Evolutionary conservation across 1,140 invertebrate species (phyloP).

Genomic region (Parapsyche elsis): DNA sequence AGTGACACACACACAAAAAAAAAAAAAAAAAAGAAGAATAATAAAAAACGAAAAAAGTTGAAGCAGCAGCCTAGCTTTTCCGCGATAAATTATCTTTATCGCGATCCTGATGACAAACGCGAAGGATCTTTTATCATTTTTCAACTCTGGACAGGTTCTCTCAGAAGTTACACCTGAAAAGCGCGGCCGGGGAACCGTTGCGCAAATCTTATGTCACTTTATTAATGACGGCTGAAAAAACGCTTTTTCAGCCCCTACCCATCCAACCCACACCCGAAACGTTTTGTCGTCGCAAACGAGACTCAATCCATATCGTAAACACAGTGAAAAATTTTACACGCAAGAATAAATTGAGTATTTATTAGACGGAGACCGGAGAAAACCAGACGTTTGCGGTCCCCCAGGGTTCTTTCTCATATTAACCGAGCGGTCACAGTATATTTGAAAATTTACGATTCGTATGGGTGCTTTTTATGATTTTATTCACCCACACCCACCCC

Average conservation of each 20-base stretch:
- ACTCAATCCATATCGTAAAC: too few species aligned
- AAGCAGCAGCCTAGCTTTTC: not conserved
- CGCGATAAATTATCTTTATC: conserved; percentile 32
- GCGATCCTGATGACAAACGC: conserved; percentile 28
- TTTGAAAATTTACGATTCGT: conserved; percentile 16
- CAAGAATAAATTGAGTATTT: too few species aligned
- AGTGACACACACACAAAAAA: not conserved
- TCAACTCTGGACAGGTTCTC: conserved; percentile 25
- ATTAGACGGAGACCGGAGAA: too few species aligned
- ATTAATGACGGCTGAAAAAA: conserved; percentile 17
- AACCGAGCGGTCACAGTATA: conserved; percentile 18
- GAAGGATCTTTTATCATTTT: conserved; percentile 33
- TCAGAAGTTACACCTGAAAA: conserved; percentile 21
- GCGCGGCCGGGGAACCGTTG: not conserved
- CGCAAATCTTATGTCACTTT: conserved; percentile 33
- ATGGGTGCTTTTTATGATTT: conserved; percentile 13
- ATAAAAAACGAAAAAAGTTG: conserved; percentile 1
- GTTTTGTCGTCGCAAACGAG: not conserved
- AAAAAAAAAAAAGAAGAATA: not conserved
- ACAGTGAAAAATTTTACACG: too few species aligned
- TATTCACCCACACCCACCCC: not conserved
- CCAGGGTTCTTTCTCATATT: not conserved
- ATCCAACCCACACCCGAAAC: conserved; percentile 14
- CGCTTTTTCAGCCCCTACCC: too few species aligned
- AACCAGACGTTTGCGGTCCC: too few species aligned